Percentiles rank a stretch among this genome's conserved stretches.
These are phyloP conservation scores for Crossocerus cetratus DNA, from an alignment of 2,888 invertebrate genomes.

Conservation along the genomic window DNA sequence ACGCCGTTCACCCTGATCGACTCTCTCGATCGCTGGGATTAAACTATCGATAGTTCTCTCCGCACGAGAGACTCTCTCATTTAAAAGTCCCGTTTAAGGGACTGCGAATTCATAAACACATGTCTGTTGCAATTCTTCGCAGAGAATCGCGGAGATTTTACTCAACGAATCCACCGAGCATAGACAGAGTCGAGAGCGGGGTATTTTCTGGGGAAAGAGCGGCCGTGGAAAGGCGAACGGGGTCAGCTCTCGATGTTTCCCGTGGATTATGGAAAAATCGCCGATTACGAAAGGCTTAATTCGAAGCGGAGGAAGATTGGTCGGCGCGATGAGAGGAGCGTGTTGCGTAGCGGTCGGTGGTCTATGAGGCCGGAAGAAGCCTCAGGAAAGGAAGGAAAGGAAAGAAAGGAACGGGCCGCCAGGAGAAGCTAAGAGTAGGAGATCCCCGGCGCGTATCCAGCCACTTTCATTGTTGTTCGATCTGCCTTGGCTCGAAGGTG, in stretches of 20 bases:
- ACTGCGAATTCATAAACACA: too few species aligned
- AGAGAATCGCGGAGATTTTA: too few species aligned
- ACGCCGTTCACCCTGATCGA: constrained; percentile 8
- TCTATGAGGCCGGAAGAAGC: constrained; percentile 35
- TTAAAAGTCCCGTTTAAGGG: too few species aligned
- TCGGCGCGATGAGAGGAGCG: constrained; percentile 22
- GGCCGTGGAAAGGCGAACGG: too few species aligned
- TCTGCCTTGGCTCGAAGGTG: constrained; percentile 65
- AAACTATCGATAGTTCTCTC: too few species aligned
- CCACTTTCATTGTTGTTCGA: constrained; percentile 75
- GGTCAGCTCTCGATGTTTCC: too few species aligned
- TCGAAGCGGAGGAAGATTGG: constrained; percentile 8
- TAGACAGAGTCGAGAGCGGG: too few species aligned
- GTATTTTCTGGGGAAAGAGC: too few species aligned
- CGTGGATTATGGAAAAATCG: background rate
- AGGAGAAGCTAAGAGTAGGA: constrained; percentile 27
- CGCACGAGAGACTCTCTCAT: too few species aligned
- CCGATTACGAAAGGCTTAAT: constrained; percentile 30
- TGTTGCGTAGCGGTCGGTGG: constrained; percentile 18
- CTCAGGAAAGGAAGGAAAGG: constrained; percentile 15
- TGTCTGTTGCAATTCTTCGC: too few species aligned
- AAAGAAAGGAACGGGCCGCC: constrained; percentile 23
- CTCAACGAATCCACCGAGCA: too few species aligned
- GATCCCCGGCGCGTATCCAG: constrained; percentile 41
- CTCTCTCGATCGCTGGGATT: background rate